A percentile compares a stretch with the other conserved stretches of the same genome.
Conservation (phyloP, 2,113 vertebrate genomes). For the Galbula dea region DNA sequence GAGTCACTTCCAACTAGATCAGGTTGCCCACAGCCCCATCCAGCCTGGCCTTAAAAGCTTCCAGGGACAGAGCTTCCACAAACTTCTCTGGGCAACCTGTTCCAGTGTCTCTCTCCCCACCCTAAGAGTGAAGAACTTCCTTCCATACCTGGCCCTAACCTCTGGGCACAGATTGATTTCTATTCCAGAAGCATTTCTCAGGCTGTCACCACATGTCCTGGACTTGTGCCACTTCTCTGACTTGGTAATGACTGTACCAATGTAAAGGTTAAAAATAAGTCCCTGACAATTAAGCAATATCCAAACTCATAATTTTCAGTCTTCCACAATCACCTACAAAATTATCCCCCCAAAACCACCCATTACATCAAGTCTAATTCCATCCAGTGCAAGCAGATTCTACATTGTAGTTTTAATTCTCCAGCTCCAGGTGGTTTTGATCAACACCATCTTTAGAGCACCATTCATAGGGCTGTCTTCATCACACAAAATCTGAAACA, state of each 20-base stretch:
- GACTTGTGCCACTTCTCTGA: not conserved
- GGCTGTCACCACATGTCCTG: not conserved
- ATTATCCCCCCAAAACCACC: not conserved
- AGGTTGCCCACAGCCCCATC: too few relatives aligned
- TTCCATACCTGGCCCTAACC: not conserved
- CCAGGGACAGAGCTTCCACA: too few relatives aligned
- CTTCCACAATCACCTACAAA: not conserved
- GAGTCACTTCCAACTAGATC: too few relatives aligned
- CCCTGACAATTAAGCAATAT: not conserved
- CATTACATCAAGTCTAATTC: not conserved
- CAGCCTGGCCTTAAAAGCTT: too few relatives aligned
- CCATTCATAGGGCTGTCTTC: not conserved
- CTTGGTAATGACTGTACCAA: not conserved
- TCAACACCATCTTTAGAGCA: not conserved
- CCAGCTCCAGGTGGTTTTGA: not conserved
- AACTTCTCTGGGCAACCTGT: too few relatives aligned
- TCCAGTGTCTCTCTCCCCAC: too few relatives aligned
- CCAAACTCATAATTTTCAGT: not conserved
- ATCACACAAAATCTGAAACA: not conserved
- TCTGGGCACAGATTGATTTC: not conserved
- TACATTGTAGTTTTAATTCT: not conserved
- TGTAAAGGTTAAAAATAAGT: not conserved
- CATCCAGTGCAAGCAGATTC: not conserved
- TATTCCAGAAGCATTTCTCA: not conserved
- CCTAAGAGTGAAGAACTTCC: too few relatives aligned